A percentile compares a stretch with the other conserved stretches of the same genome.
Evolutionary conservation across 2,113 vertebrate genomes (phyloP).

Genomic region (Engystomops pustulosus): DNA sequence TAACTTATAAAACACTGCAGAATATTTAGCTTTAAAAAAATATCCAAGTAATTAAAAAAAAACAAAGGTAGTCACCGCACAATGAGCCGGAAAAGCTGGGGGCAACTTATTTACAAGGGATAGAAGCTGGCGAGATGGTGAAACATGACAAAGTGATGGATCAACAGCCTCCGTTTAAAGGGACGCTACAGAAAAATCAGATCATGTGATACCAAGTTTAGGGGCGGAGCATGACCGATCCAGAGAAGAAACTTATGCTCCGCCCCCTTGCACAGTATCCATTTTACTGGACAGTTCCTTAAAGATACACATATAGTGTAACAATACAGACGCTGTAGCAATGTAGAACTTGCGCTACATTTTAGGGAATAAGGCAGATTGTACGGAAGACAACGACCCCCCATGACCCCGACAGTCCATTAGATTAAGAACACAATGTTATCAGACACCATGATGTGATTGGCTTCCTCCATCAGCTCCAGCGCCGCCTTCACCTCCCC

Average conservation of each 20-base stretch:
- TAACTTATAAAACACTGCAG: too few relatives aligned
- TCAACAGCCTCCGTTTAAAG: neutral
- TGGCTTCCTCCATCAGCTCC: constrained; percentile 91
- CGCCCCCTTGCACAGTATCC: neutral
- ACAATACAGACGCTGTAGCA: neutral
- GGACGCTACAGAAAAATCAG: neutral
- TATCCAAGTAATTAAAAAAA: too few relatives aligned
- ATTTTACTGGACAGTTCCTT: neutral
- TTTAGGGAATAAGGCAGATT: neutral
- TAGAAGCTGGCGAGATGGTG: too few relatives aligned
- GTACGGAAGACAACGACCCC: too few relatives aligned
- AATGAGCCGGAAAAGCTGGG: too few relatives aligned
- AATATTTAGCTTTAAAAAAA: too few relatives aligned
- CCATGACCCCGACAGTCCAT: constrained; percentile 32
- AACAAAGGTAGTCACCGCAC: too few relatives aligned
- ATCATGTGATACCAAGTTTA: too few relatives aligned
- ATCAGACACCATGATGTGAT: constrained; percentile 96
- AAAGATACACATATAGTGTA: neutral
- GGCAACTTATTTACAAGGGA: too few relatives aligned
- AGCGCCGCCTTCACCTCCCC: constrained; percentile 81
- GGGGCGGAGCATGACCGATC: too few relatives aligned
- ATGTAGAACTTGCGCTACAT: neutral
- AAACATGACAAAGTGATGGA: neutral
- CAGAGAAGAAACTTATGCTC: neutral
- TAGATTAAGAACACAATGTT: constrained; percentile 96